These are phyloP conservation scores for Irena cyanogastra DNA, from an alignment of 2,113 vertebrate genomes.

Conservation along the genomic window DNA sequence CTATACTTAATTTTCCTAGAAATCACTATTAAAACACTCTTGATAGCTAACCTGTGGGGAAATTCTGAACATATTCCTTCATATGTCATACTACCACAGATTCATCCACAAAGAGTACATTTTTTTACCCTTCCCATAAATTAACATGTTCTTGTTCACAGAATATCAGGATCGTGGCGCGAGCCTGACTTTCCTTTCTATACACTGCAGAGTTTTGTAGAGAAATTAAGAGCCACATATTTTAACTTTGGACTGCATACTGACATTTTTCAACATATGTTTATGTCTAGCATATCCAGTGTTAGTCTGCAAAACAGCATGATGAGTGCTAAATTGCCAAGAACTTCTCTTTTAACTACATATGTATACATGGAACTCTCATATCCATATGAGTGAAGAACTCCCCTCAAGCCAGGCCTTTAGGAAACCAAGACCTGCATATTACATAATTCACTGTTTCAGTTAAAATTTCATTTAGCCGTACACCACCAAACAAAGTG, in stretches of 20 bases:
- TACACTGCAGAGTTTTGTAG: background rate
- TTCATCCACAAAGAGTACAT: background rate
- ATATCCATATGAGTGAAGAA: background rate
- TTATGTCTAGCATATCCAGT: conserved; percentile 34
- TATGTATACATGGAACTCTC: background rate
- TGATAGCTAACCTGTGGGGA: background rate
- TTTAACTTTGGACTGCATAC: conserved; percentile 2
- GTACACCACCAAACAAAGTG: background rate
- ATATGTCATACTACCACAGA: accelerated
- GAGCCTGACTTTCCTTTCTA: background rate
- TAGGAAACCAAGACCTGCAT: background rate
- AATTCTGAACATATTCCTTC: background rate
- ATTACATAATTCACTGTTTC: background rate
- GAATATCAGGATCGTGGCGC: background rate
- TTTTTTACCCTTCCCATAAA: background rate
- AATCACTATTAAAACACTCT: background rate
- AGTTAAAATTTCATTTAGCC: background rate
- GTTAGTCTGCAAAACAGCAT: conserved; percentile 13
- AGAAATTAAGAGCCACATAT: background rate
- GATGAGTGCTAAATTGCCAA: background rate
- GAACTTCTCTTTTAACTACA: background rate
- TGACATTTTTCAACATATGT: conserved; percentile 46
- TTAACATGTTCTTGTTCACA: background rate
- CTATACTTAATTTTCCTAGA: background rate
- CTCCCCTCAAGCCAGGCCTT: background rate